Conservation (phyloP, 2,888 invertebrate genomes). For the Trissolcus japonicus region DNA sequence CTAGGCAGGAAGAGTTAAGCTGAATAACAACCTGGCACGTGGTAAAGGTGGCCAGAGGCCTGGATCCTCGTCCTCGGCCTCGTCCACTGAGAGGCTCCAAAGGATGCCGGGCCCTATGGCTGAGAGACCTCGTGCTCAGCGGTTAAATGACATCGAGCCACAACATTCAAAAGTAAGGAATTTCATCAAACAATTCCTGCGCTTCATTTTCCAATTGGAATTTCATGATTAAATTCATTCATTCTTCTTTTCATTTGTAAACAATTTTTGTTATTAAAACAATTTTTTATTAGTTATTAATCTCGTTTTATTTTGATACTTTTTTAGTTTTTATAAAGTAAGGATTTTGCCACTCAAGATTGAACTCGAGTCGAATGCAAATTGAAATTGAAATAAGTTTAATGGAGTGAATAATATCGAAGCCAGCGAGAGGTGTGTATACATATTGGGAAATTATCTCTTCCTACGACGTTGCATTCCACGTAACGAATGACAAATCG, state of each 20-base stretch:
- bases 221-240: no score
- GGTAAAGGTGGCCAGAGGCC: conserved; percentile 69
- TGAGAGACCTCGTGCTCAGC: conserved; percentile 73
- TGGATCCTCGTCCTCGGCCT: conserved; percentile 71
- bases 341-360: no score
- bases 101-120: conserved; percentile 74
- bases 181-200: no score
- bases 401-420: conserved; percentile 41
- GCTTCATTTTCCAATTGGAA: no score
- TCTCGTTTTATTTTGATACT: no score
- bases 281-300: no score
- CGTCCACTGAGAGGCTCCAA: conserved; percentile 67
- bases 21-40: conserved; percentile 68
- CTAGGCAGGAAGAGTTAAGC: conserved; percentile 45
- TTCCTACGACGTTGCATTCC: conserved; percentile 50
- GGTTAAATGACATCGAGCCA: conserved; percentile 74
- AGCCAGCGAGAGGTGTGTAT: conserved; percentile 36
- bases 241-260: no score
- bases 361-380: no score
- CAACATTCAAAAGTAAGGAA: conserved; percentile 69
- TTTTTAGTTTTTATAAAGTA: no score
- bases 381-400: conserved; percentile 18
- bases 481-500: conserved; percentile 44
- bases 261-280: no score
- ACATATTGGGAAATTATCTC: conserved; percentile 46